Conservation (phyloP, 2,113 vertebrate genomes). For the Corythaeola cristata region DNA sequence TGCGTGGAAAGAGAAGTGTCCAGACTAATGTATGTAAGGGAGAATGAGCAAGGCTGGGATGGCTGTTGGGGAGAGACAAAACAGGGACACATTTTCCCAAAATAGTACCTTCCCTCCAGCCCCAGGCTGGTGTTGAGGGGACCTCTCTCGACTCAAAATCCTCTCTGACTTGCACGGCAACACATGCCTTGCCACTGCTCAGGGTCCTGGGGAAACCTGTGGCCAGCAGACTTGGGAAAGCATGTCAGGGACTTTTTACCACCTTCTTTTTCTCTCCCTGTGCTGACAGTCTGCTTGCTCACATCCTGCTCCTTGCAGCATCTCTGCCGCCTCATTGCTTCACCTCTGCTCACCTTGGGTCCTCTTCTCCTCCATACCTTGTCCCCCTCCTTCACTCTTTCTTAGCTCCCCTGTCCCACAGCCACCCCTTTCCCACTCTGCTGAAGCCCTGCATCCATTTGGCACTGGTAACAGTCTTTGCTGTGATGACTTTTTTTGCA, state of each 20-base stretch:
- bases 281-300: background rate
- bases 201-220: background rate
- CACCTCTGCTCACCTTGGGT: background rate
- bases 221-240: background rate
- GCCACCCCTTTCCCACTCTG: background rate
- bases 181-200: rapidly evolving
- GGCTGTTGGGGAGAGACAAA: background rate
- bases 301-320: background rate
- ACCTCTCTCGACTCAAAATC: background rate
- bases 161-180: background rate
- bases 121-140: background rate
- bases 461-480: rapidly evolving
- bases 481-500: background rate
- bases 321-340: background rate
- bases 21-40: background rate
- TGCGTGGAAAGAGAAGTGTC: background rate
- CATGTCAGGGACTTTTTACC: background rate
- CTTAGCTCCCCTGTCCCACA: background rate
- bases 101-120: background rate
- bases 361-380: background rate
- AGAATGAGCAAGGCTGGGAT: background rate
- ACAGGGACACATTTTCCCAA: background rate
- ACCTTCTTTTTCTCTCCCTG: background rate
- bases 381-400: background rate
- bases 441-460: background rate